A percentile compares a stretch with the other conserved stretches of the same genome.
Conservation (phyloP, 2,888 invertebrate genomes). For the Sinotaia quadrata region DNA sequence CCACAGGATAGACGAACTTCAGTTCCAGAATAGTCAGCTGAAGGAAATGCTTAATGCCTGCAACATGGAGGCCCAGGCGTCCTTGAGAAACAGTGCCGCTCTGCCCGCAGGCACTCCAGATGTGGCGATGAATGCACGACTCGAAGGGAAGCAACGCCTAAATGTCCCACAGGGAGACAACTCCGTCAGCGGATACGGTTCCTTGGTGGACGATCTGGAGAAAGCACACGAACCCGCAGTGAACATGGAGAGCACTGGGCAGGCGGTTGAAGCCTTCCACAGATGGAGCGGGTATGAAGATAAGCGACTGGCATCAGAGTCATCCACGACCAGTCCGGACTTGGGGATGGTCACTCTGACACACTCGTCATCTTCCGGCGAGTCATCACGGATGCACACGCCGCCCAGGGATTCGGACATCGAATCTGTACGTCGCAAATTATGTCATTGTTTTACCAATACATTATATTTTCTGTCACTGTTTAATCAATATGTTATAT, state of each 20-base stretch:
- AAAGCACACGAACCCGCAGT: background rate
- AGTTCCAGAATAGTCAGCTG: conserved; percentile 22
- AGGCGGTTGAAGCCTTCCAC: background rate
- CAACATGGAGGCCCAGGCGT: background rate
- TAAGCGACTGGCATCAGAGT: background rate
- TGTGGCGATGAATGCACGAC: background rate
- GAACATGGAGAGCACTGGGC: background rate
- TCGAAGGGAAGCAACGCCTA: too few species aligned
- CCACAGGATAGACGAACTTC: conserved; percentile 24
- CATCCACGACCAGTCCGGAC: conserved; percentile 11
- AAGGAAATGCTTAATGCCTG: background rate
- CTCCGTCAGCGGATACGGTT: conserved; percentile 27
- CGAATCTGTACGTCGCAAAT: background rate
- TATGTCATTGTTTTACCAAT: too few species aligned
- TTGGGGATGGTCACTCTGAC: conserved; percentile 5
- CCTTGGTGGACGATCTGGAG: conserved; percentile 11
- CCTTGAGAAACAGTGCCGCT: background rate
- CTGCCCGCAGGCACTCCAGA: background rate
- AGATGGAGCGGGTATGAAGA: background rate
- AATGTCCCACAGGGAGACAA: conserved; percentile 18
- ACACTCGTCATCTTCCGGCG: background rate
- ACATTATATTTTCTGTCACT: too few species aligned
- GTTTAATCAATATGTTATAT: too few species aligned
- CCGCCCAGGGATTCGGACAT: background rate
- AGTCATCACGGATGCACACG: background rate